Percentiles rank a stretch among this genome's conserved stretches.
These are phyloP conservation scores for Pyxicephalus adspersus DNA, from an alignment of 2,113 vertebrate genomes.

Conservation along the genomic window DNA sequence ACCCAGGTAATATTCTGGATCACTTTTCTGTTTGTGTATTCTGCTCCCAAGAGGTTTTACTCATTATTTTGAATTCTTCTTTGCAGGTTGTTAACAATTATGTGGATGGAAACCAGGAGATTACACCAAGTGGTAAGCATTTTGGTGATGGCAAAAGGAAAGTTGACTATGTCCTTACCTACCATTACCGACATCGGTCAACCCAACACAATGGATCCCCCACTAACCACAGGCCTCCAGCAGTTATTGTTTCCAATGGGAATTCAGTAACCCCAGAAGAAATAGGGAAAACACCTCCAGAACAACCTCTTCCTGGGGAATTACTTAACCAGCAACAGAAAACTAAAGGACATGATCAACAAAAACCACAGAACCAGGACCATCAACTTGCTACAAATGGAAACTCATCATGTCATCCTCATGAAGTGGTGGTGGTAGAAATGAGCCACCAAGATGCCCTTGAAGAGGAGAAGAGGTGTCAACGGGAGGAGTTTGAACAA, in stretches of 20 bases:
- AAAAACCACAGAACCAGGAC: conserved; percentile 9
- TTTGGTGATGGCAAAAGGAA: conserved; percentile 88
- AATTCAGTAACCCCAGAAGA: conserved; percentile 61
- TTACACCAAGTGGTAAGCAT: conserved; percentile 68
- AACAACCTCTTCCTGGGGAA: conserved; percentile 50
- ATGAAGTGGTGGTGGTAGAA: conserved; percentile 57
- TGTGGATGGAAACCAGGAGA: conserved; percentile 65
- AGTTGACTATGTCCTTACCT: conserved; percentile 90
- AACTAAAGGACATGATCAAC: conserved; percentile 6
- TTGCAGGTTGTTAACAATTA: conserved; percentile 80
- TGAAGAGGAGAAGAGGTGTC: conserved; percentile 81
- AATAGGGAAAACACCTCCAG: conserved; percentile 51
- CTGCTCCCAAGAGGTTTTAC: conserved; percentile 12
- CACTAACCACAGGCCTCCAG: background rate
- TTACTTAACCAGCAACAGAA: conserved; percentile 39
- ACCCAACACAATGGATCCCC: conserved; percentile 36
- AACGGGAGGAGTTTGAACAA: conserved; percentile 88
- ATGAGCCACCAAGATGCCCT: conserved; percentile 68
- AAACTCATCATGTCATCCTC: conserved; percentile 30
- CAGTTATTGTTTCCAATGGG: conserved; percentile 78
- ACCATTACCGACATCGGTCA: conserved; percentile 82
- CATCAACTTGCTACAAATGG: conserved; percentile 37
- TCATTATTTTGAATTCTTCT: conserved; percentile 37
- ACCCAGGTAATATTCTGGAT: conserved; percentile 52
- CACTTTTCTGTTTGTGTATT: conserved; percentile 4